Conservation (phyloP, 1,140 invertebrate genomes). For the Mercenaria mercenaria region DNA sequence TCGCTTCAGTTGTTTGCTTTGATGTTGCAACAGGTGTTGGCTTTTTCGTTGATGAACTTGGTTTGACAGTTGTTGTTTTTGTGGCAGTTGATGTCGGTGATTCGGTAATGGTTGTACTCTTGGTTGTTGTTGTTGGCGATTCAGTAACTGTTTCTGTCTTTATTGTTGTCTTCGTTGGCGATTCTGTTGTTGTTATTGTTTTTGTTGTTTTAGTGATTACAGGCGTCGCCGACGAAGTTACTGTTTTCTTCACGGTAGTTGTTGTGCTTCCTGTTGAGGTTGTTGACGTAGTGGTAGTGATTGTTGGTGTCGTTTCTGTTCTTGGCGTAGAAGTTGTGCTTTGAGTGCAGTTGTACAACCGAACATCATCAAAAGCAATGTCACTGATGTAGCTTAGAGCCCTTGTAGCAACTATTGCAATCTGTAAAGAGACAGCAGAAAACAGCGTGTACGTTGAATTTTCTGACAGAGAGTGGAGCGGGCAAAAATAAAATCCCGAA, state of each 20-base stretch:
- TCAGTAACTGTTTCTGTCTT: neutral
- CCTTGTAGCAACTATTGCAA: conserved; percentile 91
- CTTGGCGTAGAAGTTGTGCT: neutral
- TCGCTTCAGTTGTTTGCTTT: no score
- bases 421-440: conserved; percentile 88
- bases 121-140: neutral
- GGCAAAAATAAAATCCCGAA: no score
- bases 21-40: neutral
- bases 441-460: no score
- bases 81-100: neutral
- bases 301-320: neutral
- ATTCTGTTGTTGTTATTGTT: neutral
- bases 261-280: neutral
- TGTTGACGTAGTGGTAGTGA: neutral
- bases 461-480: no score
- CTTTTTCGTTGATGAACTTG: neutral
- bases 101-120: neutral
- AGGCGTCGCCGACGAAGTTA: neutral
- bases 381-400: conserved; percentile 90
- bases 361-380: conserved; percentile 92
- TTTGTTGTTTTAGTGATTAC: neutral
- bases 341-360: conserved; percentile 73
- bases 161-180: neutral
- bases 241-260: neutral
- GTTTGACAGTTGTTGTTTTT: neutral